Percentiles rank a stretch among this genome's conserved stretches.
Evolutionary conservation across 2,797 vertebrate genomes (phyloP).

Genomic region (Cebuella pygmaea): DNA sequence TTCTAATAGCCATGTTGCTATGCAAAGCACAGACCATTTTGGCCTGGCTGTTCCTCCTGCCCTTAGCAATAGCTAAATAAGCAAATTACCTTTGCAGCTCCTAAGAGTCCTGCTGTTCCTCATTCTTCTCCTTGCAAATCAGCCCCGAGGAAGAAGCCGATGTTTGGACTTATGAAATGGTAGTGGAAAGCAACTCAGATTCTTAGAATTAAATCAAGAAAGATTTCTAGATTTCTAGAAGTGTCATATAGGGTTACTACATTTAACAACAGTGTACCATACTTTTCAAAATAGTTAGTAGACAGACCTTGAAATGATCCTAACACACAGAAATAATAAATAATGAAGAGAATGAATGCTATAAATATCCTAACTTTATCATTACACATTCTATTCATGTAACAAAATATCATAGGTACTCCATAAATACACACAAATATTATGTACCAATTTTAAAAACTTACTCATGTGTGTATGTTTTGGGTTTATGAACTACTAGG

Average conservation of each 20-base stretch:
- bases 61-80: not conserved
- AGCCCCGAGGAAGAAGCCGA: not conserved
- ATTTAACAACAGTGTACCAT: not conserved
- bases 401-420: not conserved
- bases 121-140: constrained; percentile 35
- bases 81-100: not conserved
- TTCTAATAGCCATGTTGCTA: not conserved
- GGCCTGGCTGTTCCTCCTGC: not conserved
- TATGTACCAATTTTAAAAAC: not conserved
- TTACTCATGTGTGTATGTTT: not conserved
- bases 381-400: not conserved
- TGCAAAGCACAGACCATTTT: constrained; percentile 26
- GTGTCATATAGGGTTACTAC: not conserved
- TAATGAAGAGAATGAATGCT: not conserved
- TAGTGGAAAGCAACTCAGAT: not conserved
- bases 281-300: not conserved
- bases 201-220: not conserved
- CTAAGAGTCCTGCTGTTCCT: not conserved
- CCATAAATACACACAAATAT: not conserved
- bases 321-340: not conserved
- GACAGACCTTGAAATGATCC: not conserved
- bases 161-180: not conserved
- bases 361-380: not conserved
- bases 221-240: not conserved
- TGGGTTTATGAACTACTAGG: not conserved